Evolutionary conservation across 2,797 vertebrate species (phyloP), one percentile per base, ranked within the genome.

Genomic region (Calcarius lapponicus): DNA sequence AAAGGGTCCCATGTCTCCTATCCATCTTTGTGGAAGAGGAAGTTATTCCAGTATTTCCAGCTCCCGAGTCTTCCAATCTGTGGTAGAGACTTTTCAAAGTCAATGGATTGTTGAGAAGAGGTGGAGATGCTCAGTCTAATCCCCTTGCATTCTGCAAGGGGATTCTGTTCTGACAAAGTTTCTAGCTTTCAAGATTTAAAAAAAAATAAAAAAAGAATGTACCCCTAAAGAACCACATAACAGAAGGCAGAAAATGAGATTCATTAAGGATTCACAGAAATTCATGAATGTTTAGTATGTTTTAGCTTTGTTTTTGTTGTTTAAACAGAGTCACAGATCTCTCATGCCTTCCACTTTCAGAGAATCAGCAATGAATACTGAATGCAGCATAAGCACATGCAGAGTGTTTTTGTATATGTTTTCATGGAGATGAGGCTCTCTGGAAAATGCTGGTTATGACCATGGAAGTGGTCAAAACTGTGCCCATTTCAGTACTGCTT

Each of bases 291-390:
- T 95, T 90, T 83, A 29, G 74, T 65, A 34, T 3, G 25, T 61
- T 78, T 88, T 72, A 71, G 75, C 65, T 95, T 88, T 88, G 40
- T 73, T 31, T 89, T 79, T 92, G 53, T 90, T 88, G 38, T 86
- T 94, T 90, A 80, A 88, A 69, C 0, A 70, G 71, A 80, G 42
- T 74, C 79, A 65, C 22, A 24, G 48, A 57, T 82, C 42, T 80
- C 82, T 71, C 1, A 1, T 71, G 72, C 24, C 38, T 90, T 90
- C 67, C 53, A 14, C 45, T 93, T 57, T 67, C 2, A 6, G 64
- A 76, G 58, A 67, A 64, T 38, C 21, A 48, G 45, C 17, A 32
- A 3, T 29, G 28, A 70, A 17, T 73, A 43, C 60, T 38, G 22
- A 67, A 60, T 47, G 15, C 31, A 71, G 32, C 0, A 0, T 34